Evolutionary conservation across 2,888 invertebrate species (phyloP).

Genomic region (Sarcophaga rosellei): DNA sequence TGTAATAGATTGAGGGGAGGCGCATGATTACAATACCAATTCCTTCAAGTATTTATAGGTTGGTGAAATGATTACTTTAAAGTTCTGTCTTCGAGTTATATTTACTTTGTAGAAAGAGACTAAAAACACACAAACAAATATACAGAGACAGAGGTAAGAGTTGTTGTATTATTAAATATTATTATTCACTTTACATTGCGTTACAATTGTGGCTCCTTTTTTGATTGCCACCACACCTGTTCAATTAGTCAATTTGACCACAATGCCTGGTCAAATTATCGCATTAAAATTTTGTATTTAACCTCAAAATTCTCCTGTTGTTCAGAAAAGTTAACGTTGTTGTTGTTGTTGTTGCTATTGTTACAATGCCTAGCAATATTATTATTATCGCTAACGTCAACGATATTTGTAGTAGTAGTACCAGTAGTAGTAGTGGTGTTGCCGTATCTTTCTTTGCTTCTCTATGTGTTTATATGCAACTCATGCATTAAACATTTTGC

Average conservation of each 20-base stretch:
- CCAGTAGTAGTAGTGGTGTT: not conserved
- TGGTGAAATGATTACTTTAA: no score
- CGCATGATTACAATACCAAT: no score
- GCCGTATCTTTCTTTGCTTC: conserved; percentile 19
- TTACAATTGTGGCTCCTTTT: conserved; percentile 68
- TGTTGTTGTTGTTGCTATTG: conserved; percentile 27
- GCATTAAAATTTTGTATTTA: conserved; percentile 80
- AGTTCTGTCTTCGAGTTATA: no score
- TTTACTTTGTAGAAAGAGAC: no score
- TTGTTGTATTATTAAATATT: conserved; percentile 58
- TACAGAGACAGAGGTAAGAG: no score
- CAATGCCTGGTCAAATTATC: conserved; percentile 81
- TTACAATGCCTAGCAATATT: conserved; percentile 7
- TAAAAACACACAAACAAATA: no score
- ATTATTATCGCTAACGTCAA: no score
- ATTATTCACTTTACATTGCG: conserved; percentile 68
- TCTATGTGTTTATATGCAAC: conserved; percentile 43
- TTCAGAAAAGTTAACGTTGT: conserved; percentile 53
- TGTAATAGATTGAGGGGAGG: no score
- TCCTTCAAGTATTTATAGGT: no score
- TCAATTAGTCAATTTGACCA: conserved; percentile 81
- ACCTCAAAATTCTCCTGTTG: conserved; percentile 74
- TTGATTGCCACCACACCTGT: conserved; percentile 76
- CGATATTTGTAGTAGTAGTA: no score
- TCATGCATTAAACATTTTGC: conserved; percentile 60